phyloP scores from a whole-genome alignment of 2,113 vertebrate genomes.

The Brienomyrus brachyistius region DNA sequence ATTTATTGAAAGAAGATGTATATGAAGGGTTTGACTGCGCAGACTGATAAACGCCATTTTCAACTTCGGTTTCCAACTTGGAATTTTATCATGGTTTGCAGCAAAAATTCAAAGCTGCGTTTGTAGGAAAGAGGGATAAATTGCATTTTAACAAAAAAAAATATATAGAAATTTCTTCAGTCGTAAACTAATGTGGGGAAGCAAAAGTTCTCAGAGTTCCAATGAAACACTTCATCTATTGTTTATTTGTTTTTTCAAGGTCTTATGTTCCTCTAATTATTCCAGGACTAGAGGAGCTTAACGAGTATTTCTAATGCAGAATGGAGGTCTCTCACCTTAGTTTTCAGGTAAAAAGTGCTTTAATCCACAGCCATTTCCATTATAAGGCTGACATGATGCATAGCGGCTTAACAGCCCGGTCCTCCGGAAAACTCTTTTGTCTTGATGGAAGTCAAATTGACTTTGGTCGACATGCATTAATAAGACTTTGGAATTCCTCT shows the following conservation, averaged over 20 bases:
- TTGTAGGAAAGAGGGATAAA: not conserved
- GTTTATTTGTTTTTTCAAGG: not conserved
- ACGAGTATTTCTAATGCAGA: not conserved
- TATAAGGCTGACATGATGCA: constrained; percentile 51
- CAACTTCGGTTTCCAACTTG: not conserved
- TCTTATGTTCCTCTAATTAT: not conserved
- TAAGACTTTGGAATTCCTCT: constrained; percentile 45
- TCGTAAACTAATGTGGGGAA: not conserved
- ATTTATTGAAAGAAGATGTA: not conserved
- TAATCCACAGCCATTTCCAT: constrained; percentile 47
- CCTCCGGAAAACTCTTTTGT: constrained; percentile 28
- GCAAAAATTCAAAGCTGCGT: not conserved
- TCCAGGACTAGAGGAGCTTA: not conserved
- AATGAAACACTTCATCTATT: not conserved
- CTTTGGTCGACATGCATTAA: constrained; percentile 54
- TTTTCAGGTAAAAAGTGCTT: constrained; percentile 38
- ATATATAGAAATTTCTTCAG: not conserved
- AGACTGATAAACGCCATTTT: not conserved
- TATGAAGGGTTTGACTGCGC: not conserved
- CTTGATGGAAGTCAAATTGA: constrained; percentile 51
- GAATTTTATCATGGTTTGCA: not conserved
- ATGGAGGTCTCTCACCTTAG: constrained; percentile 32
- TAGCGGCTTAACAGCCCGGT: constrained; percentile 39
- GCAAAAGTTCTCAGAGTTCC: too few relatives aligned
- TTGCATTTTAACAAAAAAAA: not conserved